A percentile compares a stretch with the other conserved stretches of the same genome.
Evolutionary conservation across 1,140 invertebrate species (phyloP).

Genomic region (Papilio aristodemus): DNA sequence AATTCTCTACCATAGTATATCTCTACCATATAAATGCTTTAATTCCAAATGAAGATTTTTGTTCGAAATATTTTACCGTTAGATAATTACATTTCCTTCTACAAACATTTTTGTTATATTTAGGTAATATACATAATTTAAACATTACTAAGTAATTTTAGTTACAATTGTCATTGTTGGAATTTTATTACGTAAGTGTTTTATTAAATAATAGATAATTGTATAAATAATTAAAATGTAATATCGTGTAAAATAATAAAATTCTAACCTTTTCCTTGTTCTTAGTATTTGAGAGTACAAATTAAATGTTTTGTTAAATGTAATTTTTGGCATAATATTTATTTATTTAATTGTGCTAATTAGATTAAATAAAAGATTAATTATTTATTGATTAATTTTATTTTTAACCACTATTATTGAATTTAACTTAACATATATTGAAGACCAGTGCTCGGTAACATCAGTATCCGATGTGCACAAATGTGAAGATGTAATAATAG

Average conservation of each 20-base stretch:
- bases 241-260: not conserved
- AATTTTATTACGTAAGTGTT: not conserved
- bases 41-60: not conserved
- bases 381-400: not conserved
- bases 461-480: not conserved
- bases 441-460: not conserved
- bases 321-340: slow-evolving; percentile 3
- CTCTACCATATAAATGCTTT: no score
- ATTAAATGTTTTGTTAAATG: not conserved
- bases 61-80: not conserved
- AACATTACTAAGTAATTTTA: no score
- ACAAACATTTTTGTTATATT: not conserved
- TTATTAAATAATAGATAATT: not conserved
- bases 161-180: no score
- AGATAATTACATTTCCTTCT: not conserved
- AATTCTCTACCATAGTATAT: not conserved
- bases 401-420: not conserved
- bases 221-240: not conserved
- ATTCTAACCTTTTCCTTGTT: not conserved
- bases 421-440: no score
- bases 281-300: not conserved
- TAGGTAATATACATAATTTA: not conserved
- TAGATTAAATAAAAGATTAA: not conserved
- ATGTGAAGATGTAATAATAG: not conserved
- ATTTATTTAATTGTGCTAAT: not conserved